A percentile compares a stretch with the other conserved stretches of the same genome.
Evolutionary conservation across 2,113 vertebrate species (phyloP).

Genomic region (Brachyhypopomus occidentalis): DNA sequence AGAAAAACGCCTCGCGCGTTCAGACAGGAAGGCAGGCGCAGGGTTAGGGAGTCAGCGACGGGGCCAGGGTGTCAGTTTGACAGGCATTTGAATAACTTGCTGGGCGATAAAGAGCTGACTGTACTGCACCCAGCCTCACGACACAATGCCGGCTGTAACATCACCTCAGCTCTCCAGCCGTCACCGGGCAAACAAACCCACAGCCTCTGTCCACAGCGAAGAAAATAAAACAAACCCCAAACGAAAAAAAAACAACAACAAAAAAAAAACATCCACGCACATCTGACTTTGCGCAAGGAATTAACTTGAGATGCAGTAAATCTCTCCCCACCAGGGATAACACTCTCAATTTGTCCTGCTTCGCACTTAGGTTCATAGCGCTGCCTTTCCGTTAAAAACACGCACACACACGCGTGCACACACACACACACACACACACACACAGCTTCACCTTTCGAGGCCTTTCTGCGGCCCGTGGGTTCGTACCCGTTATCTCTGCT

Average conservation of each 20-base stretch:
- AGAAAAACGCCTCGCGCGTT: background rate
- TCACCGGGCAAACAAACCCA: constrained; percentile 18
- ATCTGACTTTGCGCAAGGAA: background rate
- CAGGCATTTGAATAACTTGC: constrained; percentile 53
- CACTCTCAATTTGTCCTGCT: background rate
- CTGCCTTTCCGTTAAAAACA: no score
- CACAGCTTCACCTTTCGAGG: no score
- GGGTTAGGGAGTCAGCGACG: constrained; percentile 17
- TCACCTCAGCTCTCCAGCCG: constrained; percentile 1
- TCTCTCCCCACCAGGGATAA: background rate
- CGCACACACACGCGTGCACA: no score
- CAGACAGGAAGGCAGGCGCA: background rate
- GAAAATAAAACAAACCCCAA: background rate
- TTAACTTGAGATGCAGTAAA: background rate
- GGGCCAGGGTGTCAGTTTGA: constrained; percentile 43
- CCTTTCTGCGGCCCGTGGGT: no score
- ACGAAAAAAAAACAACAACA: background rate
- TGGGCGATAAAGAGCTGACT: constrained; percentile 44
- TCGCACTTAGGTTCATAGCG: no score
- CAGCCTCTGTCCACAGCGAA: background rate
- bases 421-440: no score
- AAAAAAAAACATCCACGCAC: background rate
- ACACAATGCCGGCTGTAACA: constrained; percentile 43
- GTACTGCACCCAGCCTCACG: constrained; percentile 25
- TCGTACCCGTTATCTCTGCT: background rate